A percentile compares a stretch with the other conserved stretches of the same genome.
Conservation (phyloP, 2,888 invertebrate species). For the Cinara cedri region DNA sequence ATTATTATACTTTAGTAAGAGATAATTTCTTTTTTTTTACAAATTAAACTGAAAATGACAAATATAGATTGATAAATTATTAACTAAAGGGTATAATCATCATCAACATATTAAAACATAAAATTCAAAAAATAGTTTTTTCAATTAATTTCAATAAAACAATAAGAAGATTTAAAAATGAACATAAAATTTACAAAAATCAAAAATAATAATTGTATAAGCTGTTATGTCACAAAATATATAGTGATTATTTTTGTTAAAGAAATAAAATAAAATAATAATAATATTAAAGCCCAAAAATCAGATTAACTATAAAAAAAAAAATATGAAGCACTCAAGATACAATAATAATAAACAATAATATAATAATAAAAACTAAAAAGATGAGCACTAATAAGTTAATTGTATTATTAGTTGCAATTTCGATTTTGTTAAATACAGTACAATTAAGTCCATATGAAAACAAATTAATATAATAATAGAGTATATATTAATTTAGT, state of each 20-base stretch:
- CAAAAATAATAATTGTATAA: constrained; percentile 25
- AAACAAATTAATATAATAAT: constrained; percentile 26
- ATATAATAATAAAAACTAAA: constrained; percentile 52
- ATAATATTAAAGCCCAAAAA: constrained; percentile 40
- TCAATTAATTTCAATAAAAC: constrained; percentile 22
- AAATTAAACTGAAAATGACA: background rate
- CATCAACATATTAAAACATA: constrained; percentile 9
- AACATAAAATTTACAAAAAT: constrained; percentile 14
- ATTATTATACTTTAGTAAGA: background rate
- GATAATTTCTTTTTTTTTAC: background rate
- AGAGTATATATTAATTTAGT: constrained; percentile 34
- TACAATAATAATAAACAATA: constrained; percentile 42
- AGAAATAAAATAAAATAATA: constrained; percentile 31
- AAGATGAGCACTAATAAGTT: constrained; percentile 46
- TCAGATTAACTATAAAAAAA: constrained; percentile 48
- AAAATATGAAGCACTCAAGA: constrained; percentile 46
- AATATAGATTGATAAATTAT: background rate
- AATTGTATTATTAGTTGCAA: constrained; percentile 29
- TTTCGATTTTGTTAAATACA: constrained; percentile 51
- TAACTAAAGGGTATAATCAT: background rate
- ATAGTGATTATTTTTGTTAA: constrained; percentile 29
- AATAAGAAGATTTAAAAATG: constrained; percentile 23
- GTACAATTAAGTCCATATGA: constrained; percentile 32
- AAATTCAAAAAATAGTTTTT: background rate
- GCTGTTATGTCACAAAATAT: constrained; percentile 38